Conservation (phyloP, 1,140 invertebrate species). For the Branchinecta lindahli region DNA sequence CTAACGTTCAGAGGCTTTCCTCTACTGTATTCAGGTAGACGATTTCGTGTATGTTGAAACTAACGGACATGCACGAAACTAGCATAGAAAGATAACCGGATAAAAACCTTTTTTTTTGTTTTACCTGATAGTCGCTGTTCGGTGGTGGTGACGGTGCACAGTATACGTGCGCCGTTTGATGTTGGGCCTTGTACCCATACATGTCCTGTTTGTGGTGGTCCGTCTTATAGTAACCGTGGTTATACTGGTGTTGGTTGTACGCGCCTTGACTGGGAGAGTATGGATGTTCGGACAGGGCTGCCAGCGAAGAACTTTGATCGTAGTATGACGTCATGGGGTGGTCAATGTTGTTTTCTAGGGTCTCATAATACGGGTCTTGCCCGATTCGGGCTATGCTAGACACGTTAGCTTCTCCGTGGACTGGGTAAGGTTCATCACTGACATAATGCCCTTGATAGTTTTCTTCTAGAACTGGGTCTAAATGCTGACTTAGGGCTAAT, state of each 20-base stretch:
- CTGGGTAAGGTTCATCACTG: neutral
- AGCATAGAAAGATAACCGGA: too few species aligned
- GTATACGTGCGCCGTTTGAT: neutral
- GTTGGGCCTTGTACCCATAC: neutral
- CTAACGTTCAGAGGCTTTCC: too few species aligned
- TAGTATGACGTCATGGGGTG: neutral
- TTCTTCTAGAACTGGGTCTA: neutral
- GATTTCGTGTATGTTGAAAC: slow-evolving; percentile 17
- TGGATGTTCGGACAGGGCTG: neutral
- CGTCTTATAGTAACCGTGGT: neutral
- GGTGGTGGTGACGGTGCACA: neutral
- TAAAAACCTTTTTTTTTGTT: neutral
- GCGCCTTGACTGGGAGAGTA: neutral
- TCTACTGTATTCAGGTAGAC: neutral
- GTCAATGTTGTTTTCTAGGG: neutral
- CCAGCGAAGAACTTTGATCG: neutral
- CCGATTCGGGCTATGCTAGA: neutral
- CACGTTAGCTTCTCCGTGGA: neutral
- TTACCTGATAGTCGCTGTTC: neutral
- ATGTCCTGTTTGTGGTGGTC: neutral
- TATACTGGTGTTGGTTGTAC: neutral
- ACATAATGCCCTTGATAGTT: neutral
- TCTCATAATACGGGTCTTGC: neutral
- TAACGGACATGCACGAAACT: too few species aligned
- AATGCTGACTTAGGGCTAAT: neutral